Evolutionary conservation across 2,888 invertebrate genomes (phyloP), one percentile per base, ranked within the genome.

Genomic region (Empis stercorea): DNA sequence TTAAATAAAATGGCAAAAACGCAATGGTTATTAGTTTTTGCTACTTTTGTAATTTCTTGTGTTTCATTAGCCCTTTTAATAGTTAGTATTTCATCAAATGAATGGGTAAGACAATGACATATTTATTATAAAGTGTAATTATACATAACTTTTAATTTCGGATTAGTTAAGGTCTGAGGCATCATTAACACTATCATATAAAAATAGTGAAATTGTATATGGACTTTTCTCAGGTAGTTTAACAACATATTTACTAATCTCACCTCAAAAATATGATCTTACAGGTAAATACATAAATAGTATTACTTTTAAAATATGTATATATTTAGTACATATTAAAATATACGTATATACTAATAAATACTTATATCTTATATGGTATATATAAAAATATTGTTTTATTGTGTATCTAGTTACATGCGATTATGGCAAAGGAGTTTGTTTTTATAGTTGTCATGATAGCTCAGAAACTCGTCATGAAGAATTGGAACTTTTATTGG

Each of bases 381-480:
- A n/a, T n/a, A n/a, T n/a, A n/a, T n/a, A n/a, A n/a, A n/a, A n/a
- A n/a, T n/a, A n/a, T n/a, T n/a, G n/a, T n/a, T 34, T 34, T 34
- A 34, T 34, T 34, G 9, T 34, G 32, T 3, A 32, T 34, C 47
- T 51, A 71, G 70, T 70, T 54, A 64, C 66, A 6, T 71, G 71
- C 50, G 53, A 61, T 20, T 57, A 61, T 20, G 52, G 54, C 3
- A 51, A 63, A 45, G 69, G 68, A 53, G 60, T 63, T 41, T 73
- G 73, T 51, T 68, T 70, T 2, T 60, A 64, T 51, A 59, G 71
- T 39, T 71, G 71, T 51, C 63, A 64, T 32, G 48, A 49, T 7
- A 54, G 57, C 30, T 27, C 46, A 1, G 59, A 61, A 13, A 54
- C 30, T 10, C 57, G 66, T 43, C 44, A 51, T 15, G 42, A 56